These are phyloP conservation scores for Oxygymnocypris stewartii DNA, from an alignment of 2,113 vertebrate species.

Conservation along the genomic window DNA sequence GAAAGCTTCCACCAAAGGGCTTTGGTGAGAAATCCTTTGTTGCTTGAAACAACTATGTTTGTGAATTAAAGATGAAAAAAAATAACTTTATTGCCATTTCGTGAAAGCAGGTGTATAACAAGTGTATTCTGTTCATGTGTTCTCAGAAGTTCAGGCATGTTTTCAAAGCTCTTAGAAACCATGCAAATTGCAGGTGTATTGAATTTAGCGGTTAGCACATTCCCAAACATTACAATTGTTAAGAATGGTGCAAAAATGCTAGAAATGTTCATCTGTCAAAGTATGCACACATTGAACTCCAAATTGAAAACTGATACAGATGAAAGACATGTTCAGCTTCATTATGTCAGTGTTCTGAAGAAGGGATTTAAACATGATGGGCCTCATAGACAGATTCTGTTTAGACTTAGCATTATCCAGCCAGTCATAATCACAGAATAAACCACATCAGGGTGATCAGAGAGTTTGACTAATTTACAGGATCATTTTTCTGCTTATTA, in stretches of 20 bases:
- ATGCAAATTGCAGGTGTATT: background rate
- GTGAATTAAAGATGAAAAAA: conserved; percentile 72
- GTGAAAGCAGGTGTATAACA: background rate
- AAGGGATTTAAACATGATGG: background rate
- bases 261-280: background rate
- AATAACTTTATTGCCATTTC: background rate
- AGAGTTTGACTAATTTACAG: background rate
- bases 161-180: background rate
- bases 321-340: background rate
- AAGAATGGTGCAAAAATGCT: background rate
- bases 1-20: conserved; percentile 92
- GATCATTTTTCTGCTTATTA: background rate
- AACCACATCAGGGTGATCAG: background rate
- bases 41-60: conserved; percentile 87
- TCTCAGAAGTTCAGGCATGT: background rate
- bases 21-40: conserved; percentile 90
- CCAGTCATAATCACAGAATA: background rate
- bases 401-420: background rate
- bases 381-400: background rate
- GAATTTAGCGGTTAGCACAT: background rate
- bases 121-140: background rate
- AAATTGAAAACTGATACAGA: background rate
- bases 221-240: background rate
- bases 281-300: background rate
- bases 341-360: background rate